Evolutionary conservation across 2,797 vertebrate species (phyloP), one percentile per base, ranked within the genome.

Genomic region (Hephaestus fuliginosus): DNA sequence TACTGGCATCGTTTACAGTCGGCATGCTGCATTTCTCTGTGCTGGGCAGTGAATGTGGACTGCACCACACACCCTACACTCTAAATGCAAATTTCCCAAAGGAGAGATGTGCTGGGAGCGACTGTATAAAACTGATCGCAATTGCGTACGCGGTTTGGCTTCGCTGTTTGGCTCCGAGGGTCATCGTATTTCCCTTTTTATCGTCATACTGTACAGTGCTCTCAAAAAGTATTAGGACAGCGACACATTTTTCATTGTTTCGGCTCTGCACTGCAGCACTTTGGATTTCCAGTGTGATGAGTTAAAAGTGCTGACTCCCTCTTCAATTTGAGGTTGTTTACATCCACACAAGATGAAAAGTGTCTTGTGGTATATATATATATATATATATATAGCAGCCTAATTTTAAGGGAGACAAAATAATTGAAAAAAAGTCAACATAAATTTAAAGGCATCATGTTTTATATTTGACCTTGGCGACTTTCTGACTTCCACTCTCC

Each of bases 51-150:
- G 48, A 72, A 65, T 57, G 76, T 70, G 73, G 80, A 81, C 78
- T 76, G 82, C 48, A 66, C 51, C 51, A 39, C 71, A 83, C 83
- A 79, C 67, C 67, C 66, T 56, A 67, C 77, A 78, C 79, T 89
- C 79, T 82, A 88, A 90, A 91, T 82, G 86, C 79, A 91, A 87
- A 91, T 90, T 87, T 85, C 72, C 81, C 74, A 66, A 53, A 82
- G 85, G 85, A 82, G 74, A 74, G 60, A 78, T 82, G 69, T 75
- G 77, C 73, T 58, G 69, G 71, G 39, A 80, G 70, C 56, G 39
- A 71, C 69, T 30, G 36, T 53, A 63, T 48, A 78, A 86, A 46
- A 28, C 73, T 62, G 77, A 85, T 87, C 78, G 64, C 58, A 78
- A 85, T 83, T 88, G 61, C 84, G 66, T 67, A 30, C 30, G 36